phyloP scores from a whole-genome alignment of 2,888 invertebrate genomes.

The Aphodius granarius region DNA sequence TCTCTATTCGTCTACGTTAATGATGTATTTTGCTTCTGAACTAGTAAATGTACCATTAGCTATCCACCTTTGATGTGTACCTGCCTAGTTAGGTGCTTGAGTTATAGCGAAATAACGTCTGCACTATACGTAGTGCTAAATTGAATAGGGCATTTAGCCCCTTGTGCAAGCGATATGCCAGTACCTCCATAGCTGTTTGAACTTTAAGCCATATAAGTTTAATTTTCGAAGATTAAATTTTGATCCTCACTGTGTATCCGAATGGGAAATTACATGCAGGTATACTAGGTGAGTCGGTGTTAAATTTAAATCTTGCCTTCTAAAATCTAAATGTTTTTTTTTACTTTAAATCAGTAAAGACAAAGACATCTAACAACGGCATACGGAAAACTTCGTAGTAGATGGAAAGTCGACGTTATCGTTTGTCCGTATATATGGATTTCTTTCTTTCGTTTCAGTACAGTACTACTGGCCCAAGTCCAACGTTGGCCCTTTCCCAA shows the following conservation, averaged over 20 bases:
- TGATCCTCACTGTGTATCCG: no score
- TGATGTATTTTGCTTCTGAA: not conserved
- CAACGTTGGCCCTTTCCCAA: constrained; percentile 3
- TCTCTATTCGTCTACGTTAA: not conserved
- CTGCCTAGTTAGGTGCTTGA: not conserved
- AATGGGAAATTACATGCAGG: no score
- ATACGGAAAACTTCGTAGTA: not conserved
- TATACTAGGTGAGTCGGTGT: no score
- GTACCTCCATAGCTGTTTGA: not conserved
- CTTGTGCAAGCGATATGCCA: not conserved
- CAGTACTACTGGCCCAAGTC: constrained; percentile 1
- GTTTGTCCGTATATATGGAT: not conserved
- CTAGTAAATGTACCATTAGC: not conserved
- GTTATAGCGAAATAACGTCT: not conserved
- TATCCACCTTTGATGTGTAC: not conserved
- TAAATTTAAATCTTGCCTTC: no score
- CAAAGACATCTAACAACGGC: no score
- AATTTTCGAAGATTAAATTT: no score
- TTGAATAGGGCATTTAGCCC: not conserved
- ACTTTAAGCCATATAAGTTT: not conserved
- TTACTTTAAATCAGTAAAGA: no score
- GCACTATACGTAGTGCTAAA: not conserved
- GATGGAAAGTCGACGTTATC: not conserved
- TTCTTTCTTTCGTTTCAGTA: not conserved
- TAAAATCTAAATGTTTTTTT: no score